Evolutionary conservation across 1,140 invertebrate species (phyloP).

Genomic region (Tetranychus cinnabarinus): DNA sequence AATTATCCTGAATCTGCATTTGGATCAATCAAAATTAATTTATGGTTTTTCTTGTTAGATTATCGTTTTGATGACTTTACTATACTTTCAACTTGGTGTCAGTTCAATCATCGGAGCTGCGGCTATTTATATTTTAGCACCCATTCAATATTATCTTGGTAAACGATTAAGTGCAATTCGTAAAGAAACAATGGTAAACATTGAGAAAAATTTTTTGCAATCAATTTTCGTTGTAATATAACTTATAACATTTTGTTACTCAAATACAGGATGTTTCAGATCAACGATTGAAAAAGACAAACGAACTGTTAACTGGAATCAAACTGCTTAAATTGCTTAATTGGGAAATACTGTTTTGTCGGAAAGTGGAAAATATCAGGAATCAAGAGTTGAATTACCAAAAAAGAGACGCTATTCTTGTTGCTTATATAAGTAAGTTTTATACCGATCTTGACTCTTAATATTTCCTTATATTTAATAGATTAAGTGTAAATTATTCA

Average conservation of each 20-base stretch:
- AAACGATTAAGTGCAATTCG: slow-evolving; percentile 18
- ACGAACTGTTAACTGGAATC: slow-evolving; percentile 54
- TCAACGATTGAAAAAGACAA: slow-evolving; percentile 42
- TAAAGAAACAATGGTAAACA: slow-evolving; percentile 16
- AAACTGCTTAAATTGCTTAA: slow-evolving; percentile 53
- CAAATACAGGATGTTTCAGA: slow-evolving; percentile 36
- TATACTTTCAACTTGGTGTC: slow-evolving; percentile 47
- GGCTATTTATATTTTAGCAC: slow-evolving; percentile 18
- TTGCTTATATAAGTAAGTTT: background rate
- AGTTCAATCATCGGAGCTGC: slow-evolving; percentile 48
- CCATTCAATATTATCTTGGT: slow-evolving; percentile 21
- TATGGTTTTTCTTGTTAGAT: slow-evolving; percentile 28
- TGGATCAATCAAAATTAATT: background rate
- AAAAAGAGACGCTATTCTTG: slow-evolving; percentile 22
- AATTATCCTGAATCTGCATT: background rate
- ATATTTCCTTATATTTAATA: background rate
- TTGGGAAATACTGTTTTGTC: slow-evolving; percentile 48
- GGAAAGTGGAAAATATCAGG: slow-evolving; percentile 36
- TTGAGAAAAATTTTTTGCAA: background rate
- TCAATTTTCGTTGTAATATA: background rate
- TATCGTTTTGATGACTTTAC: slow-evolving; percentile 37
- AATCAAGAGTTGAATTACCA: slow-evolving; percentile 42
- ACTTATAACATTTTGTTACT: slow-evolving; percentile 4
- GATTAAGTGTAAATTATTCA: background rate
- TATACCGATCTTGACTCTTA: background rate